phyloP scores from a whole-genome alignment of 2,113 vertebrate genomes.

The Poecile atricapillus region DNA sequence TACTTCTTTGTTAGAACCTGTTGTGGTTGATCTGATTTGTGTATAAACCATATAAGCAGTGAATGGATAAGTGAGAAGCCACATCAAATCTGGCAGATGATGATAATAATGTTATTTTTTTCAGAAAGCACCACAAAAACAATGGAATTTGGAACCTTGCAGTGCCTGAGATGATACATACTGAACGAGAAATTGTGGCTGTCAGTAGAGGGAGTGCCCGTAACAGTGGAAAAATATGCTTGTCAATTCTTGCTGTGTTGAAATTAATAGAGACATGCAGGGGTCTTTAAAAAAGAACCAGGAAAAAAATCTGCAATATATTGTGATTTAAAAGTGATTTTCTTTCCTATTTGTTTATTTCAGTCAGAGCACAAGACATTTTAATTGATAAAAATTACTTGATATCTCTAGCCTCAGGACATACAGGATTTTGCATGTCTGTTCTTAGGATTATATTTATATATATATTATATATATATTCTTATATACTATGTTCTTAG shows the following conservation, averaged over 20 bases:
- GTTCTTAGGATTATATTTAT: not conserved
- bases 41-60: not conserved
- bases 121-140: not conserved
- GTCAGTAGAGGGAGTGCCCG: constrained; percentile 10
- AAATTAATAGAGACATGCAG: not conserved
- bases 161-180: not conserved
- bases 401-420: not conserved
- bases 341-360: not conserved
- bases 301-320: not conserved
- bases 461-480: not conserved
- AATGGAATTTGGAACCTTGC: not conserved
- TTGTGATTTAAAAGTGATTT: not conserved
- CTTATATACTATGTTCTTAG: not conserved
- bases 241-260: not conserved
- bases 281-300: not conserved
- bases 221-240: not conserved
- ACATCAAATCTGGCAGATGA: not conserved
- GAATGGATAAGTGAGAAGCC: not conserved
- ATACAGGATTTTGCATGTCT: not conserved
- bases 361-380: not conserved
- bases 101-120: not conserved
- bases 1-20: not conserved
- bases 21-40: not conserved
- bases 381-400: not conserved
- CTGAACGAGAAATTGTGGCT: not conserved